Evolutionary conservation across 2,797 vertebrate species (phyloP).

Genomic region (Dendrocincla tyrannina): DNA sequence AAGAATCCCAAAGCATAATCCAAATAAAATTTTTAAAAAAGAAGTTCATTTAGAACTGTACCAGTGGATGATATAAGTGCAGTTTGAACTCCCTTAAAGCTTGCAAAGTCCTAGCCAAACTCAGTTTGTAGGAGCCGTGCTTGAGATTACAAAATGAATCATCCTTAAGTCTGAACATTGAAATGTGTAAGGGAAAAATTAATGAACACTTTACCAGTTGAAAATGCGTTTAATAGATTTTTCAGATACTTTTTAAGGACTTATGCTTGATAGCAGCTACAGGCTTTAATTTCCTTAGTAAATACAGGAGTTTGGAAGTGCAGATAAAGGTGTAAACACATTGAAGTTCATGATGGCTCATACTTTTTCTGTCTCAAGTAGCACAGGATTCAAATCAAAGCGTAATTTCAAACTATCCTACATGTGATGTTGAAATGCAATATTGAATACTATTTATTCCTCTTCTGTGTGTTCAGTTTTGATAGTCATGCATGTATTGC

Average conservation of each 20-base stretch:
- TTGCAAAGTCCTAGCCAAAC: not conserved
- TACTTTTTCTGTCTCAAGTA: not conserved
- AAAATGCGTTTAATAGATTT: not conserved
- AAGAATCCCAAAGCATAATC: not conserved
- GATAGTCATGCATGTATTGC: not conserved
- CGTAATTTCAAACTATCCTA: not conserved
- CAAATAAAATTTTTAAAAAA: not conserved
- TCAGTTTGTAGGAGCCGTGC: not conserved
- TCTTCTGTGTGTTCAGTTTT: not conserved
- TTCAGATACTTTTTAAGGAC: not conserved
- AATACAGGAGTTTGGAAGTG: not conserved
- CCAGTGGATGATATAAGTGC: not conserved
- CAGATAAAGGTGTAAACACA: not conserved
- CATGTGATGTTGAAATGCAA: not conserved
- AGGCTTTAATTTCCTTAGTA: constrained; percentile 1
- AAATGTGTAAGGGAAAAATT: not conserved
- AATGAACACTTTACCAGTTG: not conserved
- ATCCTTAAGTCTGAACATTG: not conserved
- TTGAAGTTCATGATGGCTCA: not conserved
- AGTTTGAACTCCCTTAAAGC: not conserved
- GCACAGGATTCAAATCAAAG: not conserved
- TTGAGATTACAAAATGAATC: not conserved
- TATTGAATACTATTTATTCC: not conserved
- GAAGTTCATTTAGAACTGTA: not conserved
- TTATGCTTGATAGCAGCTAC: constrained; percentile 32